phyloP scores from a whole-genome alignment of 92 coral and sea anemone genomes.

The Epizoanthus ramosus region DNA sequence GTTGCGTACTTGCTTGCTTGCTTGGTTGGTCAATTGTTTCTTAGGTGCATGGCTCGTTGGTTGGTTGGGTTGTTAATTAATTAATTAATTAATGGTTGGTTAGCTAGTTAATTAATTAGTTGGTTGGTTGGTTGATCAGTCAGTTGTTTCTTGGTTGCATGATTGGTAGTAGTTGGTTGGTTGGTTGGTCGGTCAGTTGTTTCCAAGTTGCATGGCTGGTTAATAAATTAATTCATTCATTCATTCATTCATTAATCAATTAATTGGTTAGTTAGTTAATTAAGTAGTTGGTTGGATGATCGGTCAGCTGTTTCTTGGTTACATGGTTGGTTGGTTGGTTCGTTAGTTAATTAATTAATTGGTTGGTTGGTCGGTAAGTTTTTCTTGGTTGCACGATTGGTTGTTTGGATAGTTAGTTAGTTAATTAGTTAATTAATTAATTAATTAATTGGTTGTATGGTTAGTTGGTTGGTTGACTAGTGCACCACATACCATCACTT shows the following conservation, averaged over 20 bases:
- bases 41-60: neutral
- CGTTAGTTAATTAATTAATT: neutral
- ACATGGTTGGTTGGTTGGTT: neutral
- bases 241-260: neutral
- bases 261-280: neutral
- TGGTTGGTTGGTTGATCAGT: too few species aligned
- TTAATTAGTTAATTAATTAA: too few species aligned
- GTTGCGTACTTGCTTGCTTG: too few species aligned
- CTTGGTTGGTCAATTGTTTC: neutral
- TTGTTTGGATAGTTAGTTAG: too few species aligned
- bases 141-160: too few species aligned
- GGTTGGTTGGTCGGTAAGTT: neutral
- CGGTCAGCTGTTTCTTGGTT: neutral
- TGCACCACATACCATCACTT: conserved; percentile 42
- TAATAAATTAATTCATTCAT: neutral
- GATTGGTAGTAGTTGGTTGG: too few species aligned
- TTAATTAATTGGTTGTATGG: too few species aligned
- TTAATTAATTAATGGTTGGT: neutral
- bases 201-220: too few species aligned
- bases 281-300: neutral
- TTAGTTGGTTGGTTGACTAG: neutral
- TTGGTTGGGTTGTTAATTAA: too few species aligned
- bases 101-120: neutral
- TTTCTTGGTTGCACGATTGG: too few species aligned
- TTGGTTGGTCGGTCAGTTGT: too few species aligned